Conservation (phyloP, 35 echinoderm and acorn worm species). For the Diadema setosum region DNA sequence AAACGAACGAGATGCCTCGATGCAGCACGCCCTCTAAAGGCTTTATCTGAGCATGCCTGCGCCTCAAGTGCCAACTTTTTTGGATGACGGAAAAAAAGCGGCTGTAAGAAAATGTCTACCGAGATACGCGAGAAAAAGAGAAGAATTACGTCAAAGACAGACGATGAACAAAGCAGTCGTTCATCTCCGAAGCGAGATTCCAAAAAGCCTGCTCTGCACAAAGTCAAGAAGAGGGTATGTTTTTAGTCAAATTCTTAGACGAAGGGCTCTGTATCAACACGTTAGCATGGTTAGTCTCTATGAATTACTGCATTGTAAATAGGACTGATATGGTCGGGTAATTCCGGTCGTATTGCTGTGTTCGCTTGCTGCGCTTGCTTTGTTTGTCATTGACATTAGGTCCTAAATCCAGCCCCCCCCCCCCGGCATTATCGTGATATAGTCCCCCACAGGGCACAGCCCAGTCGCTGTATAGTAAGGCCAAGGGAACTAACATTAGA, state of each 20-base stretch:
- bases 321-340: neutral
- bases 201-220: neutral
- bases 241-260: neutral
- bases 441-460: too few species aligned
- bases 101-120: too few species aligned
- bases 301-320: neutral
- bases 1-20: too few species aligned
- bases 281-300: neutral
- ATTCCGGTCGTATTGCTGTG: neutral
- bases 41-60: too few species aligned
- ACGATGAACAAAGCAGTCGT: neutral
- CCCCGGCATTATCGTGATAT: too few species aligned
- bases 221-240: slow-evolving; percentile 12
- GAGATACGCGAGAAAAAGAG: neutral
- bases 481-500: too few species aligned
- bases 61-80: too few species aligned
- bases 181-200: slow-evolving; percentile 3
- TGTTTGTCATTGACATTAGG: neutral
- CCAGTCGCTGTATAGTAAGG: too few species aligned
- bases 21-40: too few species aligned
- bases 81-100: too few species aligned
- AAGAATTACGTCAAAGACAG: neutral
- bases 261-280: neutral
- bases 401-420: too few species aligned
- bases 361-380: too few species aligned